These are phyloP conservation scores for Heliornis fulica DNA, from an alignment of 2,113 vertebrate genomes.

Conservation along the genomic window DNA sequence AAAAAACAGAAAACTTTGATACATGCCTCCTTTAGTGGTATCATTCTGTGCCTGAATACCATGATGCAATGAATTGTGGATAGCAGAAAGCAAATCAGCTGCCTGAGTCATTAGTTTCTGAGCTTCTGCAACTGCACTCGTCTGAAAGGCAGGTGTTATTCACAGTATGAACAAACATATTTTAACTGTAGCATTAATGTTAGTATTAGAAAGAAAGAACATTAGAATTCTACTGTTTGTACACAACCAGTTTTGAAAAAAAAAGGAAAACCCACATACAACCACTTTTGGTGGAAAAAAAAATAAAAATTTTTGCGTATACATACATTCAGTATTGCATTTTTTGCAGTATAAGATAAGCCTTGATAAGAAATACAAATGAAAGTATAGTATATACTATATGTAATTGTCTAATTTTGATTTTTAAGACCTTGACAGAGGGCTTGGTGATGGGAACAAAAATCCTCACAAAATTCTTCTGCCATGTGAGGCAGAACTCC, in stretches of 20 bases:
- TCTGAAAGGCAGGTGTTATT: slow-evolving; percentile 77
- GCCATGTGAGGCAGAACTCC: neutral
- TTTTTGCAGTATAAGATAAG: neutral
- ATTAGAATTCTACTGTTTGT: neutral
- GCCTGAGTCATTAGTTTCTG: slow-evolving; percentile 96
- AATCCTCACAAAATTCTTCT: neutral
- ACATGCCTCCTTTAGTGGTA: slow-evolving; percentile 95
- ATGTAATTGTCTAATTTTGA: neutral
- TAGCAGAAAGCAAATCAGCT: slow-evolving; percentile 88
- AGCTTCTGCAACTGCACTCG: slow-evolving; percentile 92
- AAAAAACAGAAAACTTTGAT: neutral
- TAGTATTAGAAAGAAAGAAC: neutral
- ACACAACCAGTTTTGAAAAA: neutral
- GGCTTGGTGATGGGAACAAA: too few species aligned
- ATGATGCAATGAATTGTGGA: slow-evolving; percentile 91
- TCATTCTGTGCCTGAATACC: slow-evolving; percentile 98
- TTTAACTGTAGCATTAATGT: neutral
- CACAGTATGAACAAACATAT: neutral
- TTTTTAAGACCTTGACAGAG: too few species aligned
- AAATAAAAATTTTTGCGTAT: too few species aligned
- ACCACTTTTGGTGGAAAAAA: too few species aligned
- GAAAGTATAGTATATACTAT: neutral
- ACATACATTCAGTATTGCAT: neutral
- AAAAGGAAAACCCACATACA: neutral
- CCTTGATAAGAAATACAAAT: neutral